These are phyloP conservation scores for Cybosia mesomella DNA, from an alignment of 2,888 invertebrate genomes.

Conservation along the genomic window DNA sequence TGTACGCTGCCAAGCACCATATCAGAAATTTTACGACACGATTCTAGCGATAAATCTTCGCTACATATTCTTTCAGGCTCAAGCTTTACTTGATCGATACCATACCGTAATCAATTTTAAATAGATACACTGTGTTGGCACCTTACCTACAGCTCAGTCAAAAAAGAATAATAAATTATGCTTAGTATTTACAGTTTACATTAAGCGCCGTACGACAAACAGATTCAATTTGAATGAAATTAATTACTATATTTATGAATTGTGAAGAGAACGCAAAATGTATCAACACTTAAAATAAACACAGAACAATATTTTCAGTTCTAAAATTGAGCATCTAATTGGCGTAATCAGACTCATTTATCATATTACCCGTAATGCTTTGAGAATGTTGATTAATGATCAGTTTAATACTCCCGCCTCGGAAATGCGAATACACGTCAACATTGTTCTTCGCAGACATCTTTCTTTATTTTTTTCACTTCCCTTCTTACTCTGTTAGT, in stretches of 20 bases:
- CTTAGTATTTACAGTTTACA: not conserved
- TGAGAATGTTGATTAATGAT: slow-evolving; percentile 53
- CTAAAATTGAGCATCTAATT: slow-evolving; percentile 46
- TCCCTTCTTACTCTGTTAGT: not conserved
- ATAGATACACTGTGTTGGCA: not conserved
- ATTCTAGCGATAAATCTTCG: not conserved
- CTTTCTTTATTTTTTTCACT: slow-evolving; percentile 10
- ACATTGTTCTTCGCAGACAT: slow-evolving; percentile 38
- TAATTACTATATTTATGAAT: not conserved
- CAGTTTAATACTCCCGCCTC: slow-evolving; percentile 39
- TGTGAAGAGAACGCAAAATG: slow-evolving; percentile 17
- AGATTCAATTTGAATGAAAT: not conserved
- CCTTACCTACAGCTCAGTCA: not conserved
- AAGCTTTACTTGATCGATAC: not conserved
- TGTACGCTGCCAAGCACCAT: not conserved
- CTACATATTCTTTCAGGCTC: not conserved
- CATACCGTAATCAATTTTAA: not conserved
- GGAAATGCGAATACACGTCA: slow-evolving; percentile 17
- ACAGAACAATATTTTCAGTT: slow-evolving; percentile 57
- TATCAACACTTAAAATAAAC: slow-evolving; percentile 59
- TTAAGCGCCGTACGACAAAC: too few species aligned
- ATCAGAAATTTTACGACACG: not conserved
- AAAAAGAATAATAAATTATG: too few species aligned
- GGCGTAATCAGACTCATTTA: slow-evolving; percentile 46
- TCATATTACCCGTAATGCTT: slow-evolving; percentile 45